Conservation (phyloP, 2,888 invertebrate genomes). For the Nomada flava region DNA sequence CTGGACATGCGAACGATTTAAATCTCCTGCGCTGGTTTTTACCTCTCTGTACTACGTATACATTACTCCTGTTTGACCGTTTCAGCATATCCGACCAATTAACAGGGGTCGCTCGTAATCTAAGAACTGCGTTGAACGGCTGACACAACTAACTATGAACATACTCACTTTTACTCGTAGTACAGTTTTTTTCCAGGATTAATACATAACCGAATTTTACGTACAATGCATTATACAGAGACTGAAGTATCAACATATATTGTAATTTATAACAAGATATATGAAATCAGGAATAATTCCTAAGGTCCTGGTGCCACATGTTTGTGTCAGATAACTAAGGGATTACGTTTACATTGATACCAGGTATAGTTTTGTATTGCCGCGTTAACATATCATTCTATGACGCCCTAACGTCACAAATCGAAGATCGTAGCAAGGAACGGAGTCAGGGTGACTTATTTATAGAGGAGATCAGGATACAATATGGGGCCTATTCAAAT, state of each 20-base stretch:
- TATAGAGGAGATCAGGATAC: conserved; percentile 58
- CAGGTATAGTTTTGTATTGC: conserved; percentile 1
- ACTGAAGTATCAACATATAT: no score
- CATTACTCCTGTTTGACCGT: neutral
- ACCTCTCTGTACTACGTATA: no score
- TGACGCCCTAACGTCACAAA: conserved; percentile 46
- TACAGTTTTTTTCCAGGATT: no score
- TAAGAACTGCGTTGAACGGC: neutral
- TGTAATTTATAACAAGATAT: no score
- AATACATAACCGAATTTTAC: no score
- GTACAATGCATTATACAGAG: no score
- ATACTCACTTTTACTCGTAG: no score
- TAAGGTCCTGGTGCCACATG: no score
- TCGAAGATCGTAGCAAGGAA: conserved; percentile 40
- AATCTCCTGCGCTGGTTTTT: neutral
- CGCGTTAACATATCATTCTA: conserved; percentile 31
- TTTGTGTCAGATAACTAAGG: no score
- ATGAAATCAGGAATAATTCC: no score
- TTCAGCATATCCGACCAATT: neutral
- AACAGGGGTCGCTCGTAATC: neutral
- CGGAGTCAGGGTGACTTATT: conserved; percentile 52
- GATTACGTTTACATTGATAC: neutral
- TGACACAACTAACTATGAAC: no score
- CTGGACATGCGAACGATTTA: neutral
- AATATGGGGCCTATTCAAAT: conserved; percentile 41